Conservation (phyloP, 2,888 invertebrate species). For the Microchrysa polita region DNA sequence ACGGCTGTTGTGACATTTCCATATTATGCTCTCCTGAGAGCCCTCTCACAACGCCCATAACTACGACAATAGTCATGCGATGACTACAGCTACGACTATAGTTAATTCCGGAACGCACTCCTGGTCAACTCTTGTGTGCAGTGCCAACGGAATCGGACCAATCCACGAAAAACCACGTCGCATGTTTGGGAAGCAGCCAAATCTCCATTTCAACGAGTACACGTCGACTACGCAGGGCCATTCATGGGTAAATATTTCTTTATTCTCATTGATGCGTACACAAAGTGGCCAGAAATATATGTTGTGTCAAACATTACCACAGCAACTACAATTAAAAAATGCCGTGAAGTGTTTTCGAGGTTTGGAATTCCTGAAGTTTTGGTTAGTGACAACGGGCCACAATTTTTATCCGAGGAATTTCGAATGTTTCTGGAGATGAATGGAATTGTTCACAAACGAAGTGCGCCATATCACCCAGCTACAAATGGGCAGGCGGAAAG, state of each 20-base stretch:
- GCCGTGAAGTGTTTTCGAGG: constrained; percentile 14
- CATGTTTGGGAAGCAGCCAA: constrained; percentile 49
- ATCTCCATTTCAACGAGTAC: constrained; percentile 52
- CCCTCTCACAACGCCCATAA: too few species aligned
- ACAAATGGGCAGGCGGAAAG: too few species aligned
- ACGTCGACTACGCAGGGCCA: constrained; percentile 50
- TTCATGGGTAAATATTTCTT: constrained; percentile 12
- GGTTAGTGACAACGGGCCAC: constrained; percentile 49
- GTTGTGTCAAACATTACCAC: constrained; percentile 6
- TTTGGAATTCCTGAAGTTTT: constrained; percentile 44
- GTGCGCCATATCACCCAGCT: too few species aligned
- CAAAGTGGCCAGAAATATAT: constrained; percentile 51
- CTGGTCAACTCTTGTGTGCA: constrained; percentile 48
- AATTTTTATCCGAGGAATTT: constrained; percentile 44
- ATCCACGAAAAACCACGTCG: constrained; percentile 46
- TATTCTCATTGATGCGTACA: constrained; percentile 51
- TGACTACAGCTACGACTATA: too few species aligned
- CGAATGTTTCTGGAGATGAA: neutral
- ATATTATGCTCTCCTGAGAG: too few species aligned
- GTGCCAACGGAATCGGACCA: constrained; percentile 43
- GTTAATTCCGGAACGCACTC: too few species aligned
- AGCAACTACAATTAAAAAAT: constrained; percentile 41
- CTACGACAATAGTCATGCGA: too few species aligned
- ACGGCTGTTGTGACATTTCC: too few species aligned
- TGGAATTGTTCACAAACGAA: too few species aligned